Percentiles rank a stretch among this genome's conserved stretches.
Conservation (phyloP, 2,797 vertebrate species). For the Brotogeris chrysoptera region DNA sequence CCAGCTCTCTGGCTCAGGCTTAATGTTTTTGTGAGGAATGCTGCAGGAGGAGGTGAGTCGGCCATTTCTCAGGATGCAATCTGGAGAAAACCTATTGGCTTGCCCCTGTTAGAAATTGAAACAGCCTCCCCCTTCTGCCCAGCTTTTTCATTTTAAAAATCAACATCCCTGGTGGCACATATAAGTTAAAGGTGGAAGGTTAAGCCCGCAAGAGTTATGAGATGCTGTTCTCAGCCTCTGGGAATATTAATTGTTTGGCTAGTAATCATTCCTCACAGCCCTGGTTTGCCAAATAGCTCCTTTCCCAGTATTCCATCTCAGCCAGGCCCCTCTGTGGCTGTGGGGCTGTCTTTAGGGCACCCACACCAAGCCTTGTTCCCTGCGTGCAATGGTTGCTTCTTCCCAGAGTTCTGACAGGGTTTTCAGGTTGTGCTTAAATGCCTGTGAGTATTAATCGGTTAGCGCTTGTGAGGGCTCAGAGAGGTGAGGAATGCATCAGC, state of each 20-base stretch:
- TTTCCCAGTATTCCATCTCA: neutral
- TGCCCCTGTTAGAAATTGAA: neutral
- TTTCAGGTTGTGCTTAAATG: neutral
- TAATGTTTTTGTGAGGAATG: neutral
- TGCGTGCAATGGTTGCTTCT: accelerated
- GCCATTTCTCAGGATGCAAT: neutral
- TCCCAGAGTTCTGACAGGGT: accelerated
- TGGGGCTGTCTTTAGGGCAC: neutral
- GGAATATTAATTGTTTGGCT: neutral
- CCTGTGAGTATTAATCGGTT: neutral
- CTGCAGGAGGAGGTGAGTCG: neutral
- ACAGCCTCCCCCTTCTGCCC: neutral
- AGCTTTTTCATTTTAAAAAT: neutral
- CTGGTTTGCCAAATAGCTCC: neutral
- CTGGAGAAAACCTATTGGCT: neutral
- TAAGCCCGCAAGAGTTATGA: neutral
- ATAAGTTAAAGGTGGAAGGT: neutral
- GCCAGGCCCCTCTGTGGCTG: accelerated
- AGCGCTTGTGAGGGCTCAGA: neutral
- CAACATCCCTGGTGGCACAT: neutral
- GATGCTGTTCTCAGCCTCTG: neutral
- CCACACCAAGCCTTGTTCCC: neutral
- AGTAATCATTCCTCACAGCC: neutral
- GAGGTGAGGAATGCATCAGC: neutral
- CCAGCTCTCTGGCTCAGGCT: accelerated